Conservation (phyloP, 2,888 invertebrate species). For the Autographa pulchrina region DNA sequence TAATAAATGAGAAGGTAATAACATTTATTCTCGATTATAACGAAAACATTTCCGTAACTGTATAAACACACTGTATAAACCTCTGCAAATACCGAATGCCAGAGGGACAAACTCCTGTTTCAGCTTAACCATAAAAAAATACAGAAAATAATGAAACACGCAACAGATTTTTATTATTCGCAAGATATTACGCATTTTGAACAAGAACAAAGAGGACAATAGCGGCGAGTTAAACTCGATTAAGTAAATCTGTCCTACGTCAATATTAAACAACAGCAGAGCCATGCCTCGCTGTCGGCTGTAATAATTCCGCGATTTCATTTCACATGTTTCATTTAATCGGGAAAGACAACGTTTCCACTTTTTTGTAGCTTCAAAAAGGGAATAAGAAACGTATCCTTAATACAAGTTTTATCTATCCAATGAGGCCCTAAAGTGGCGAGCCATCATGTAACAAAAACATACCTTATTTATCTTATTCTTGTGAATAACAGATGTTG, state of each 20-base stretch:
- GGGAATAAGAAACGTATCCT: not conserved
- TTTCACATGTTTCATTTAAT: constrained; percentile 18
- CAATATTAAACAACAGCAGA: constrained; percentile 47
- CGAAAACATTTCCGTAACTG: not conserved
- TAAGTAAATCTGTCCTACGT: constrained; percentile 48
- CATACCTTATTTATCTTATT: constrained; percentile 77
- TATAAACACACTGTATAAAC: not conserved
- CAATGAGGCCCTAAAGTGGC: constrained; percentile 63
- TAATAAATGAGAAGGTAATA: not conserved
- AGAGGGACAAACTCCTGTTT: constrained; percentile 15
- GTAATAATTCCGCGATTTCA: constrained; percentile 30
- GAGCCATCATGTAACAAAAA: constrained; percentile 68
- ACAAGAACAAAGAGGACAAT: constrained; percentile 41
- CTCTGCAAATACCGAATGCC: constrained; percentile 12
- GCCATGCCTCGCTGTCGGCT: constrained; percentile 15
- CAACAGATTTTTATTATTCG: constrained; percentile 33
- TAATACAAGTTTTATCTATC: constrained; percentile 56
- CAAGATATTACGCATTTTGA: constrained; percentile 41
- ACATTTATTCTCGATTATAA: constrained; percentile 1
- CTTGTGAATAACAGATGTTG: constrained; percentile 81
- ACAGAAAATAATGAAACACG: constrained; percentile 33
- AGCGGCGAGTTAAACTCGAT: constrained; percentile 36
- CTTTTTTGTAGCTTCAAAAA: not conserved
- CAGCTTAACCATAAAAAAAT: constrained; percentile 20
- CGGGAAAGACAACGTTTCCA: not conserved